Percentiles rank a stretch among this genome's conserved stretches.
phyloP scores from a whole-genome alignment of 2,797 vertebrate genomes.

The Eulemur coronatus region DNA sequence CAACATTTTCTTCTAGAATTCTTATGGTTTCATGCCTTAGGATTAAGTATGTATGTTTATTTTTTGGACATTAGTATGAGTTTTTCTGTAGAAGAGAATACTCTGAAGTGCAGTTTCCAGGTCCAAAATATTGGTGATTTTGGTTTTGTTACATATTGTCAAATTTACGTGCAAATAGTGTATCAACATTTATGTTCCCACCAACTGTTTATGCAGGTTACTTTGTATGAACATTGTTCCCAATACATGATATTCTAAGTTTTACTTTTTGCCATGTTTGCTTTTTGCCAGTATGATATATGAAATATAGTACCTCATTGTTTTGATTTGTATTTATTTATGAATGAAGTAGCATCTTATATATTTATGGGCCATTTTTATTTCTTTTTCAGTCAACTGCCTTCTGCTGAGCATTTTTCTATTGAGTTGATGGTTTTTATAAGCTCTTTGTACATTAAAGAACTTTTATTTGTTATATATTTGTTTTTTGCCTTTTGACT shows the following conservation, averaged over 20 bases:
- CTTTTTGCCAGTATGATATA: not conserved
- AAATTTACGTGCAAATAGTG: not conserved
- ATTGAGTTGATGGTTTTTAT: not conserved
- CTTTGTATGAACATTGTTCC: not conserved
- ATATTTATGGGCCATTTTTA: not conserved
- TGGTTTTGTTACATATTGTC: not conserved
- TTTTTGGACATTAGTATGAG: not conserved
- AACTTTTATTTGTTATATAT: not conserved
- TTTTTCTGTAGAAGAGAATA: not conserved
- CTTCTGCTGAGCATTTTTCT: not conserved
- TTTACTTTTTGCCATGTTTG: slow-evolving; percentile 24
- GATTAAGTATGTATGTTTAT: not conserved
- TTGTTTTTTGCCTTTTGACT: not conserved
- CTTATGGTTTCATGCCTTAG: too few species aligned
- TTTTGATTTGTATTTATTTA: slow-evolving; percentile 6
- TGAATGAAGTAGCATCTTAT: not conserved
- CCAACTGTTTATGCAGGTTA: not conserved
- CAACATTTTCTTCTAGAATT: too few species aligned
- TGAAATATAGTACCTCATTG: not conserved
- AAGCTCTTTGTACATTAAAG: not conserved
- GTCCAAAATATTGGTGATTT: slow-evolving; percentile 23
- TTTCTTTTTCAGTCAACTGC: not conserved
- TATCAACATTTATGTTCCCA: not conserved
- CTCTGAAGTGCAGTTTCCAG: not conserved
- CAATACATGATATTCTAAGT: not conserved